Percentiles rank a stretch among this genome's conserved stretches.
phyloP scores from a whole-genome alignment of 2,888 invertebrate species.

The Thecocarcelia acutangulata region DNA sequence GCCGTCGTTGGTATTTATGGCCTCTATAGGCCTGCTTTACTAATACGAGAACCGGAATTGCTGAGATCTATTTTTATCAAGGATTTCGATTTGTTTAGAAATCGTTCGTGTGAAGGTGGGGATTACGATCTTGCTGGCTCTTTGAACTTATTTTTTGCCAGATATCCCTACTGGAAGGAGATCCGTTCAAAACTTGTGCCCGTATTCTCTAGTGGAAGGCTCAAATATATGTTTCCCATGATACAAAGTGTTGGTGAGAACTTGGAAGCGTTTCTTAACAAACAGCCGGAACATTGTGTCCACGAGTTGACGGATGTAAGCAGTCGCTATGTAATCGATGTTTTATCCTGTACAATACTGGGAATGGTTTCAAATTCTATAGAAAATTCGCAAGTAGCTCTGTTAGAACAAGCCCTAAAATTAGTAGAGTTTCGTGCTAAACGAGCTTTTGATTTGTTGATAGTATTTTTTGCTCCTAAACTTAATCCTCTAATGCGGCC shows the following conservation, averaged over 20 bases:
- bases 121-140: slow-evolving; percentile 74
- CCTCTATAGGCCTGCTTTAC: slow-evolving; percentile 80
- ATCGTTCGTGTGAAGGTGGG: slow-evolving; percentile 75
- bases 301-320: slow-evolving; percentile 74
- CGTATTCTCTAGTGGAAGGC: slow-evolving; percentile 73
- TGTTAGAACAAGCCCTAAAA: background rate
- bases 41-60: slow-evolving; percentile 81
- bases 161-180: slow-evolving; percentile 75
- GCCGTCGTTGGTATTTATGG: slow-evolving; percentile 79
- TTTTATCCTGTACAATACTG: slow-evolving; percentile 75
- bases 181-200: slow-evolving; percentile 74
- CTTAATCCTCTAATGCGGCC: background rate
- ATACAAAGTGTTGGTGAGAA: slow-evolving; percentile 71
- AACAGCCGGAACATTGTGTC: background rate
- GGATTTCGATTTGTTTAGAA: slow-evolving; percentile 73
- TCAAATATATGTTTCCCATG: slow-evolving; percentile 77
- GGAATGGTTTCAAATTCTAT: slow-evolving; percentile 75
- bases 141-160: slow-evolving; percentile 74
- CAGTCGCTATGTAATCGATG: slow-evolving; percentile 76
- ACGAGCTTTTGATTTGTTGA: slow-evolving; percentile 24
- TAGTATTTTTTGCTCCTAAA: slow-evolving; percentile 29
- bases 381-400: slow-evolving; percentile 50
- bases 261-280: slow-evolving; percentile 70
- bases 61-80: slow-evolving; percentile 81
- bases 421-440: slow-evolving; percentile 7